phyloP scores from a whole-genome alignment of 1,140 invertebrate species.

The Drosophila arizonae region DNA sequence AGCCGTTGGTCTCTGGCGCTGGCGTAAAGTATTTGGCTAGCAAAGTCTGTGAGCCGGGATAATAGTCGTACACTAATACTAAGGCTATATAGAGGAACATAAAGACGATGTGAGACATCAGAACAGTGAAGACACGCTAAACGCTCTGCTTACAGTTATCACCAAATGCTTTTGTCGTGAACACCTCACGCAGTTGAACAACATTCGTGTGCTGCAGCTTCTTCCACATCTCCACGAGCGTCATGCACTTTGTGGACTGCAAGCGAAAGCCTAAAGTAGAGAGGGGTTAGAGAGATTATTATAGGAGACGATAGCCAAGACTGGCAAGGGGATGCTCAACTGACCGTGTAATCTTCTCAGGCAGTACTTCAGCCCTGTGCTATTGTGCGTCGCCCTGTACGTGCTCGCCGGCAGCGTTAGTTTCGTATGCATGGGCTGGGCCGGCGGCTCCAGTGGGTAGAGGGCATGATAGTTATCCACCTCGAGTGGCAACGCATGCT shows the following conservation, averaged over 20 bases:
- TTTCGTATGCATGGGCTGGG: slow-evolving; percentile 87
- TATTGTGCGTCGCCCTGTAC: slow-evolving; percentile 95
- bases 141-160: slow-evolving; percentile 92
- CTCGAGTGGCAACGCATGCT: slow-evolving; percentile 90
- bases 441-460: slow-evolving; percentile 91
- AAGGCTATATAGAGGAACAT: slow-evolving; percentile 87
- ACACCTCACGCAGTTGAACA: slow-evolving; percentile 95
- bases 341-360: slow-evolving; percentile 92
- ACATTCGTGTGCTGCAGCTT: slow-evolving; percentile 96
- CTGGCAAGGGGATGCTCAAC: not conserved
- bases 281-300: not conserved
- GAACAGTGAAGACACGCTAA: not conserved
- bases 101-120: not conserved
- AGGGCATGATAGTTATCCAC: slow-evolving; percentile 96
- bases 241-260: slow-evolving; percentile 92
- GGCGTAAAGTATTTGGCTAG: slow-evolving; percentile 92
- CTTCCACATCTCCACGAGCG: slow-evolving; percentile 96
- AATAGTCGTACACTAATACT: slow-evolving; percentile 98
- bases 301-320: not conserved
- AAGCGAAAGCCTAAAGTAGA: slow-evolving; percentile 85
- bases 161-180: slow-evolving; percentile 97
- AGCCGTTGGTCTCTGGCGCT: slow-evolving; percentile 87
- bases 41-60: slow-evolving; percentile 94
- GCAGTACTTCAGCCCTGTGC: slow-evolving; percentile 93
- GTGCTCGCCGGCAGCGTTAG: slow-evolving; percentile 90